Percentiles rank a stretch among this genome's conserved stretches.
Conservation (phyloP, 2,113 vertebrate species). For the Prinia subflava region DNA sequence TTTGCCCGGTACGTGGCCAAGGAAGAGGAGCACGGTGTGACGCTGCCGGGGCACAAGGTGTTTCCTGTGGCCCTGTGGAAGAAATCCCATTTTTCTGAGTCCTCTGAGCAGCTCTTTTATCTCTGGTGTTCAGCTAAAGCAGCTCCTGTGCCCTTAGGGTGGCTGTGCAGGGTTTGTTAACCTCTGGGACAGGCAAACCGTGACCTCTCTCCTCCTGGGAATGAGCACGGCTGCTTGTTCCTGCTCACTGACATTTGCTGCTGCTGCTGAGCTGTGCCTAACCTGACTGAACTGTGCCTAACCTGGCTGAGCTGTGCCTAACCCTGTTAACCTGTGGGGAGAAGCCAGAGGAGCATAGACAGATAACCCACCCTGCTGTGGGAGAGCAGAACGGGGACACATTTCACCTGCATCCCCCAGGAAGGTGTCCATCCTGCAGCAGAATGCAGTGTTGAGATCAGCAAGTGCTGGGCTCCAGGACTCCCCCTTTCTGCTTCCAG, state of each 20-base stretch:
- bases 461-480: background rate
- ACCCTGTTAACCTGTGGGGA: background rate
- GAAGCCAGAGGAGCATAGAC: background rate
- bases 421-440: background rate
- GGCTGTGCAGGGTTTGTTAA: background rate
- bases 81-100: background rate
- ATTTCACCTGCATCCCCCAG: background rate
- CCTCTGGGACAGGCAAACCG: background rate
- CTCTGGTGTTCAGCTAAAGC: background rate
- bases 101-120: background rate
- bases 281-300: background rate
- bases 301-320: background rate
- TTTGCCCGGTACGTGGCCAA: background rate
- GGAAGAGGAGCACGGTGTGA: background rate
- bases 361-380: background rate
- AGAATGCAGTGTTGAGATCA: background rate
- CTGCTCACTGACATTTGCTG: background rate
- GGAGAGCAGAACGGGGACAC: rapidly evolving
- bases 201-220: background rate
- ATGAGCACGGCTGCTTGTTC: background rate
- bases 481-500: background rate
- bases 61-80: background rate
- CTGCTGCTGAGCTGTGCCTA: background rate
- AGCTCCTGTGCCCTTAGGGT: background rate
- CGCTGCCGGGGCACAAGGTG: background rate